Conservation (phyloP, 2,888 invertebrate genomes). For the Aleiodes leptofemur region DNA sequence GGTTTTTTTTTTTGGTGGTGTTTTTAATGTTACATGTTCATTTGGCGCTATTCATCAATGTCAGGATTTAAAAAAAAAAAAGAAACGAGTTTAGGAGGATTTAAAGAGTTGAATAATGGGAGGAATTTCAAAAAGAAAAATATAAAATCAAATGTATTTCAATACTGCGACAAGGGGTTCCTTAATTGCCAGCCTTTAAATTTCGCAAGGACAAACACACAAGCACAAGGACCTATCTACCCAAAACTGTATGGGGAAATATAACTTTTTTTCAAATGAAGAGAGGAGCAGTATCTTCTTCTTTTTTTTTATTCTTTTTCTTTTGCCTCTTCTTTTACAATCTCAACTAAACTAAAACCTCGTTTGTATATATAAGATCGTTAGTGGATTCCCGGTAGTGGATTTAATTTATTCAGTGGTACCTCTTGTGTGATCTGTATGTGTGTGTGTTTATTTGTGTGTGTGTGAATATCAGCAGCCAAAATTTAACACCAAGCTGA, state of each 20-base stretch:
- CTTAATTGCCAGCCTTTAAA: conserved; percentile 31
- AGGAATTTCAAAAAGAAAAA: background rate
- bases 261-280: background rate
- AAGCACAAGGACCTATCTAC: conserved; percentile 15
- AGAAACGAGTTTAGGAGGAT: conserved; percentile 6
- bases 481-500: conserved; percentile 47
- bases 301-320: too few species aligned
- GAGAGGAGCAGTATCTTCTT: conserved; percentile 24
- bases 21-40: conserved; percentile 23
- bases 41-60: conserved; percentile 16
- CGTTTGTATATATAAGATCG: conserved; percentile 59
- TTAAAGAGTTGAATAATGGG: too few species aligned
- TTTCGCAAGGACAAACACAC: conserved; percentile 18
- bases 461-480: conserved; percentile 38
- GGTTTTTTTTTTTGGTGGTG: too few species aligned
- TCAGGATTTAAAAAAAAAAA: conserved; percentile 15
- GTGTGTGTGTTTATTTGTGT: too few species aligned
- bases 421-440: conserved; percentile 4
- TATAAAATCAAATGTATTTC: background rate
- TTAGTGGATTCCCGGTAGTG: conserved; percentile 68
- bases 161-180: conserved; percentile 20
- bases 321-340: background rate
- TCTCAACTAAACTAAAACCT: conserved; percentile 4
- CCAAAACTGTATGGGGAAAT: conserved; percentile 33
- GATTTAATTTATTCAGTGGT: conserved; percentile 69